phyloP scores from a whole-genome alignment of 2,888 invertebrate species.

The Ecdyonurus torrentis region DNA sequence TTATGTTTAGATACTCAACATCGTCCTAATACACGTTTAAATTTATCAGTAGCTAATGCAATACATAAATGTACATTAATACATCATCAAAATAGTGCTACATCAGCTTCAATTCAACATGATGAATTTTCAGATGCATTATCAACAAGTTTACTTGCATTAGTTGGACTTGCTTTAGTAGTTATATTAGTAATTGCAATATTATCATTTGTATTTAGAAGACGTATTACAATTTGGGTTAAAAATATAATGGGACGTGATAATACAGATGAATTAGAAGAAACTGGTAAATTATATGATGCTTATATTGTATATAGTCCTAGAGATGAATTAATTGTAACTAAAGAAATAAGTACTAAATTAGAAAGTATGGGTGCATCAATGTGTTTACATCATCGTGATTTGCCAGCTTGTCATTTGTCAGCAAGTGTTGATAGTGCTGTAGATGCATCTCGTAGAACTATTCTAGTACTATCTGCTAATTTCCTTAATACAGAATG shows the following conservation, averaged over 20 bases:
- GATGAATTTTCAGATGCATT: neutral
- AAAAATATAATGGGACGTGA: neutral
- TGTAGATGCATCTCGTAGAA: neutral
- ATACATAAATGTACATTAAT: neutral
- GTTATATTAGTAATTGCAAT: neutral
- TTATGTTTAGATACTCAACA: neutral
- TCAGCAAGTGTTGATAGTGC: neutral
- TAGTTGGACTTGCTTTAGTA: neutral
- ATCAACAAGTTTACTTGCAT: conserved; percentile 1
- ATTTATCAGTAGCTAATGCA: neutral
- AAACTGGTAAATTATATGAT: neutral
- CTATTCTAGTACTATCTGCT: neutral
- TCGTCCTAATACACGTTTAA: neutral
- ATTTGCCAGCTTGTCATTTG: neutral
- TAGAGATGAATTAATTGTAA: neutral
- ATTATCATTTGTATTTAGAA: neutral
- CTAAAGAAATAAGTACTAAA: neutral
- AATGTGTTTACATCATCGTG: neutral
- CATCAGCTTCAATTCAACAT: neutral
- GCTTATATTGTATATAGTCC: neutral
- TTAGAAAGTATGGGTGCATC: neutral
- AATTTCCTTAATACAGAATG: neutral
- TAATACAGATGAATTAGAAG: neutral
- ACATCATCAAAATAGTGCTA: neutral
- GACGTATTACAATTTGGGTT: neutral